Percentiles rank a stretch among this genome's conserved stretches.
phyloP scores from a whole-genome alignment of 2,888 invertebrate species.

The Leucoptera coffeella region DNA sequence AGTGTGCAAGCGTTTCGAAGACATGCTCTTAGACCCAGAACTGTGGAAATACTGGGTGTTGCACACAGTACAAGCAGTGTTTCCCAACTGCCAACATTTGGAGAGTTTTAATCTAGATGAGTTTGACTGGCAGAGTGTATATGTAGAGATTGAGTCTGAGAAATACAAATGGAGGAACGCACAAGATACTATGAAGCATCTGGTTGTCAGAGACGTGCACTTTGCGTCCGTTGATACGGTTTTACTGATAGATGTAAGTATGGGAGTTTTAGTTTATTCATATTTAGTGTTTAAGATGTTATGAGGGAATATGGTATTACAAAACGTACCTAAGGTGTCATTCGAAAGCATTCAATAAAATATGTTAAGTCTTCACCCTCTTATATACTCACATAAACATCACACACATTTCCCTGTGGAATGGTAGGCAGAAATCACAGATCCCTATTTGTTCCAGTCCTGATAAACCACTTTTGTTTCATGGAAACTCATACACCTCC shows the following conservation, averaged over 20 bases:
- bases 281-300: too few species aligned
- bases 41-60: slow-evolving; percentile 49
- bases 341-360: too few species aligned
- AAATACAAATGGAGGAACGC: slow-evolving; percentile 47
- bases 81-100: slow-evolving; percentile 28
- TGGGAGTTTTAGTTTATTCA: too few species aligned
- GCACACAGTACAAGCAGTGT: slow-evolving; percentile 15
- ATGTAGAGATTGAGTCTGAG: slow-evolving; percentile 56
- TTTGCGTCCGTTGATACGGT: slow-evolving; percentile 56
- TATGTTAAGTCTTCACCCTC: too few species aligned
- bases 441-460: too few species aligned
- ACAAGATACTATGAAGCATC: slow-evolving; percentile 31
- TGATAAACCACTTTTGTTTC: too few species aligned
- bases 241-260: slow-evolving; percentile 48
- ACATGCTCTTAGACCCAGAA: slow-evolving; percentile 48
- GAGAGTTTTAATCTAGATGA: slow-evolving; percentile 26
- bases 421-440: too few species aligned
- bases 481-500: too few species aligned
- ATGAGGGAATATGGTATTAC: too few species aligned
- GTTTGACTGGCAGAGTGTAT: slow-evolving; percentile 50
- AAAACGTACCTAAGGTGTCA: too few species aligned
- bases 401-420: too few species aligned
- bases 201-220: slow-evolving; percentile 46
- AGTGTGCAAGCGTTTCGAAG: slow-evolving; percentile 50
- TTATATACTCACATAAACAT: too few species aligned